Evolutionary conservation across 1,140 invertebrate species (phyloP).

Genomic region (Leucophenga varia): DNA sequence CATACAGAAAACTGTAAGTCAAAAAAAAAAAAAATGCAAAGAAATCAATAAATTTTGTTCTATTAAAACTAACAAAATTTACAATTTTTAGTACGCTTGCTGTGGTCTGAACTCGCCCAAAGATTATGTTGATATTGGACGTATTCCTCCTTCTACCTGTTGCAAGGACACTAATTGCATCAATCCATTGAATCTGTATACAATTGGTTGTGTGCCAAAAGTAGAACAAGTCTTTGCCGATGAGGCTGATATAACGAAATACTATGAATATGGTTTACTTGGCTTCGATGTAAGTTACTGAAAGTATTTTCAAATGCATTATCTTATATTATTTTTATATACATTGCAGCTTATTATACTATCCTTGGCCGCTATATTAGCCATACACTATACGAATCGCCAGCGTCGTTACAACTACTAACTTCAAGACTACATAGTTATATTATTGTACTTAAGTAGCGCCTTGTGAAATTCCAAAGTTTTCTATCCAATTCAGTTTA

Average conservation of each 20-base stretch:
- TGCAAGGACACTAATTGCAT: constrained; percentile 35
- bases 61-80: too few relatives aligned
- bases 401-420: constrained; percentile 37
- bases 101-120: constrained; percentile 61
- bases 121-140: constrained; percentile 55
- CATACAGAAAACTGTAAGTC: constrained; percentile 33
- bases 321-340: constrained; percentile 4
- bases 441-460: constrained; percentile 8
- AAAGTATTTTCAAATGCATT: neutral
- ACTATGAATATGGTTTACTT: constrained; percentile 39
- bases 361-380: constrained; percentile 32
- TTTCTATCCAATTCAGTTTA: too few relatives aligned
- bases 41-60: too few relatives aligned
- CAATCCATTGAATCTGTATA: constrained; percentile 55
- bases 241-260: constrained; percentile 55
- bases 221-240: constrained; percentile 57
- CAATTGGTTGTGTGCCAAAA: constrained; percentile 55
- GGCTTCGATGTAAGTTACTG: constrained; percentile 36
- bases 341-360: constrained; percentile 32
- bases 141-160: constrained; percentile 55
- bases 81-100: constrained; percentile 61
- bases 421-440: too few relatives aligned
- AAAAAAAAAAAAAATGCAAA: neutral
- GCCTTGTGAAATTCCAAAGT: too few relatives aligned
- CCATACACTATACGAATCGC: constrained; percentile 46